These are phyloP conservation scores for Drosophila testacea DNA, from an alignment of 2,888 invertebrate genomes.

Conservation along the genomic window DNA sequence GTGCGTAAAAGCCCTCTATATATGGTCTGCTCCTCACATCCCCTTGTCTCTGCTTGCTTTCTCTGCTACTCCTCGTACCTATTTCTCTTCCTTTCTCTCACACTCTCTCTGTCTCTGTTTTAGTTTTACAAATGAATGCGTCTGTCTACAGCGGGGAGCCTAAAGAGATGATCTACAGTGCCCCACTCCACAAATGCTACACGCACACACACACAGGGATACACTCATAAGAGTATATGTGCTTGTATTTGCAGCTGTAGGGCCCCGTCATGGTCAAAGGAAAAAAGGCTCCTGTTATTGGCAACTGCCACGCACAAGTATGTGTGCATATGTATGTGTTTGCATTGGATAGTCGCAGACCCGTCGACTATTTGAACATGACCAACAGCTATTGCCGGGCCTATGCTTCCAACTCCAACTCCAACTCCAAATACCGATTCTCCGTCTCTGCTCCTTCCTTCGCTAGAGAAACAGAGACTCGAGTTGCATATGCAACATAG, in stretches of 20 bases:
- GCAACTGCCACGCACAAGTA: constrained; percentile 59
- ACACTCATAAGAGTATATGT: constrained; percentile 2
- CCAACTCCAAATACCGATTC: neutral
- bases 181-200: constrained; percentile 23
- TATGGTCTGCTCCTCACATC: neutral
- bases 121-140: constrained; percentile 79
- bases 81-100: neutral
- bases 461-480: constrained; percentile 68
- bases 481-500: constrained; percentile 72
- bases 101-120: constrained; percentile 27
- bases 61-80: neutral
- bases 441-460: constrained; percentile 53
- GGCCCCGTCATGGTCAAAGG: constrained; percentile 70
- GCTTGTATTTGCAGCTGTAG: constrained; percentile 39
- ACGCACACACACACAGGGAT: constrained; percentile 2
- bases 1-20: constrained; percentile 60
- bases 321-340: constrained; percentile 19
- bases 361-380: constrained; percentile 71
- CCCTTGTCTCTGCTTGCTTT: neutral
- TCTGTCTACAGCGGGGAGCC: constrained; percentile 58
- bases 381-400: constrained; percentile 72
- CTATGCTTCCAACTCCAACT: constrained; percentile 34
- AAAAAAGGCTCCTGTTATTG: constrained; percentile 80
- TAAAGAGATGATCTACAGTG: constrained; percentile 50
- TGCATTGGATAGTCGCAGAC: constrained; percentile 7